Conservation (phyloP, 2,113 vertebrate genomes). For the Misgurnus anguillicaudatus region DNA sequence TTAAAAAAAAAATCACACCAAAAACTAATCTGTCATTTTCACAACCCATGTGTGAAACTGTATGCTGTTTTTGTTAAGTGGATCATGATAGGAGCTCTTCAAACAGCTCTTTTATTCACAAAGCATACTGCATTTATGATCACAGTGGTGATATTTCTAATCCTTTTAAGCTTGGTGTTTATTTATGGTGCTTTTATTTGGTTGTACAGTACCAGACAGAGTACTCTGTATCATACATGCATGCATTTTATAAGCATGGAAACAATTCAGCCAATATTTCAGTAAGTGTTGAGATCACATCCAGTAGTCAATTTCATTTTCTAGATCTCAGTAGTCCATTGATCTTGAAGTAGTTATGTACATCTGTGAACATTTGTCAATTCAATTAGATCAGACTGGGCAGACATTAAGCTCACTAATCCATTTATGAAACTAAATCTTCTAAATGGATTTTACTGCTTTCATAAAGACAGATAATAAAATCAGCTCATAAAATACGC, state of each 20-base stretch:
- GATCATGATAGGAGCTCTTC: too few relatives aligned
- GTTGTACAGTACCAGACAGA: background rate
- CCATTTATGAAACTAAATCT: background rate
- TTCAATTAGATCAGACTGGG: slow-evolving; percentile 1
- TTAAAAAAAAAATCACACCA: background rate
- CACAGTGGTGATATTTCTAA: too few relatives aligned
- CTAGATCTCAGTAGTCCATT: background rate
- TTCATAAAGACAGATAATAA: slow-evolving; percentile 6
- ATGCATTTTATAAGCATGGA: background rate
- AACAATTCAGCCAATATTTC: background rate
- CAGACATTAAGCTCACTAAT: background rate
- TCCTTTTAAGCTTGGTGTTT: too few relatives aligned
- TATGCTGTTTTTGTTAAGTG: background rate
- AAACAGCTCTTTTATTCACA: too few relatives aligned
- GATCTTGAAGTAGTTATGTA: slow-evolving; percentile 16
- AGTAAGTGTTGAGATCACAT: background rate
- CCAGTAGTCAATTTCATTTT: background rate
- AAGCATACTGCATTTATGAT: too few relatives aligned
- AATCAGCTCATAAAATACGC: background rate
- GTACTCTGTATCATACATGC: background rate
- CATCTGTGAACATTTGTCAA: background rate
- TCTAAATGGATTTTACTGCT: background rate
- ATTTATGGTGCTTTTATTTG: background rate
- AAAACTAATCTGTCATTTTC: background rate
- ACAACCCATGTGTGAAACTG: background rate